Evolutionary conservation across 2,797 vertebrate genomes (phyloP).

Genomic region (Amniataba percoides): DNA sequence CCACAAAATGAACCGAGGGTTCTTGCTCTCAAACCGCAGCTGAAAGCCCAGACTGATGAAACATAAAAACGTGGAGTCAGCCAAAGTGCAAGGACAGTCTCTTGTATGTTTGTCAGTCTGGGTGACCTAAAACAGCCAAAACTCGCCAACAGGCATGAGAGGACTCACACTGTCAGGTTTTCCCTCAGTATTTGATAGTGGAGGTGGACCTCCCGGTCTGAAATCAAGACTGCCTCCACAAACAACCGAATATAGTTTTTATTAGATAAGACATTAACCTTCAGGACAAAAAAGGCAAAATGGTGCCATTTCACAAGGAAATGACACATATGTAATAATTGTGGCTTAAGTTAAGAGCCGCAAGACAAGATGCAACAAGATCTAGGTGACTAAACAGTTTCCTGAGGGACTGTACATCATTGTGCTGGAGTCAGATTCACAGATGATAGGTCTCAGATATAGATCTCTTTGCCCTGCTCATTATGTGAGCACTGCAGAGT

Average conservation of each 20-base stretch:
- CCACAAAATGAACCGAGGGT: neutral
- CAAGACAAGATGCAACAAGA: slow-evolving; percentile 12
- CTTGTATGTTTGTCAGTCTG: slow-evolving; percentile 1
- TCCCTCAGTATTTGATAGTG: neutral
- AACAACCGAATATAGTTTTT: neutral
- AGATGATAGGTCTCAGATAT: neutral
- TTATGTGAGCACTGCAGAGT: neutral
- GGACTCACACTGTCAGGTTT: neutral
- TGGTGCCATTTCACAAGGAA: neutral
- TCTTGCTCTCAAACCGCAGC: slow-evolving; percentile 12
- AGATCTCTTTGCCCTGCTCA: neutral
- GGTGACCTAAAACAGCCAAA: slow-evolving; percentile 2
- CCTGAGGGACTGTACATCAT: slow-evolving; percentile 1
- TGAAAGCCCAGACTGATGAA: slow-evolving; percentile 33
- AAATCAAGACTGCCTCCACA: neutral
- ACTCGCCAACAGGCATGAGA: neutral
- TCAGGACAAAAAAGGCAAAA: neutral
- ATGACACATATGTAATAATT: neutral
- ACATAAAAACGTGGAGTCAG: slow-evolving; percentile 18
- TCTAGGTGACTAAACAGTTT: slow-evolving; percentile 1
- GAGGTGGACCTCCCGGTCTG: neutral
- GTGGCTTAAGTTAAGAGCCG: neutral
- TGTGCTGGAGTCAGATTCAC: neutral
- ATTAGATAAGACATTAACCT: neutral
- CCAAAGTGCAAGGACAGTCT: slow-evolving; percentile 26